Evolutionary conservation across 2,113 vertebrate genomes (phyloP).

Genomic region (Pollimyrus isidori): DNA sequence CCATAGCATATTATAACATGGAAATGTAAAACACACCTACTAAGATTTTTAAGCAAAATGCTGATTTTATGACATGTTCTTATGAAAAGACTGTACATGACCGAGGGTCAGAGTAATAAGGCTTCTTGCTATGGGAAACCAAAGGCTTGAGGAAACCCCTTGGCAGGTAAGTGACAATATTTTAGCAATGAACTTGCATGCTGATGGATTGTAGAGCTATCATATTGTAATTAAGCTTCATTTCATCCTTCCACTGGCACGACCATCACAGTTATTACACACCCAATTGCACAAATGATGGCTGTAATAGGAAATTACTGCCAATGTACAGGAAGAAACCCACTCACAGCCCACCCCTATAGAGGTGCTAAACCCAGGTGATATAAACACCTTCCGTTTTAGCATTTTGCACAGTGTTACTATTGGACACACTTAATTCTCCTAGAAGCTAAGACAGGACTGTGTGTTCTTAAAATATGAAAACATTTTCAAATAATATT

Average conservation of each 20-base stretch:
- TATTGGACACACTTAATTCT: conserved; percentile 1
- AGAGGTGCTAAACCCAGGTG: conserved; percentile 4
- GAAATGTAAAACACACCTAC: not conserved
- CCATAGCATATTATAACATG: not conserved
- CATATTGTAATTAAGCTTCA: conserved; percentile 50
- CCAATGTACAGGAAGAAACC: conserved; percentile 34
- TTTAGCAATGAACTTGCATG: conserved; percentile 17
- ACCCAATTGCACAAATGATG: conserved; percentile 51
- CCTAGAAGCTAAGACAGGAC: not conserved
- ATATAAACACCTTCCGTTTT: not conserved
- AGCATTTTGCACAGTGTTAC: not conserved
- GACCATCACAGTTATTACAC: conserved; percentile 47
- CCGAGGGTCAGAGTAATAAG: not conserved
- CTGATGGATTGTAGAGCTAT: conserved; percentile 43
- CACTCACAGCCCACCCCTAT: conserved; percentile 21
- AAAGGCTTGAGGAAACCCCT: conserved; percentile 1
- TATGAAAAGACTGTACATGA: not conserved
- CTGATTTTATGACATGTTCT: not conserved
- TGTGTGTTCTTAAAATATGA: not conserved
- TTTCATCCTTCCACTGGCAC: conserved; percentile 42
- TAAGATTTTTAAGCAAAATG: not conserved
- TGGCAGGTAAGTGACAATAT: conserved; percentile 18
- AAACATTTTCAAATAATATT: not conserved
- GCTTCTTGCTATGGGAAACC: conserved; percentile 4
- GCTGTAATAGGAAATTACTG: conserved; percentile 49